A percentile compares a stretch with the other conserved stretches of the same genome.
Conservation (phyloP, 2,113 vertebrate genomes). For the Gulo gulo region DNA sequence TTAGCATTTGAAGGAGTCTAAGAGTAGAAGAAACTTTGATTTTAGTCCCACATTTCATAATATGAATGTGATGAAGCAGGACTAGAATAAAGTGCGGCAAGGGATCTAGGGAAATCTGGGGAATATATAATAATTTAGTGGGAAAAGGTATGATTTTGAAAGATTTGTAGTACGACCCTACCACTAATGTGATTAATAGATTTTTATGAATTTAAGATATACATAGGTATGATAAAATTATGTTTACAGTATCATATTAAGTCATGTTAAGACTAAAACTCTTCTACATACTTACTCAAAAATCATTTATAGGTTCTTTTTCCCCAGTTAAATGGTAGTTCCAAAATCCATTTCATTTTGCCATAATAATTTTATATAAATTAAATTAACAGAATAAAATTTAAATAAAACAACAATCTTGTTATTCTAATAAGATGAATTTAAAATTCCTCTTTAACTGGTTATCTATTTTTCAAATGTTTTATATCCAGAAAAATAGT, state of each 20-base stretch:
- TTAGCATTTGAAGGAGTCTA: background rate
- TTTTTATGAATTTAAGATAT: constrained; percentile 25
- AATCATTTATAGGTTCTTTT: background rate
- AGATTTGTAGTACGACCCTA: background rate
- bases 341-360: background rate
- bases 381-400: background rate
- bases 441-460: background rate
- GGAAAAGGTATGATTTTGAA: background rate
- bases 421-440: background rate
- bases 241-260: background rate
- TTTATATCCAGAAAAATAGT: background rate
- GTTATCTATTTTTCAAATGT: background rate
- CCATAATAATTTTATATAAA: background rate
- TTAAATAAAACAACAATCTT: background rate
- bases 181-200: background rate
- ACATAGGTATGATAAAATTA: background rate
- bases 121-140: background rate
- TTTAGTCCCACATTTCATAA: background rate
- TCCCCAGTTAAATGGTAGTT: background rate
- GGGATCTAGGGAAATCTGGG: background rate
- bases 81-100: background rate
- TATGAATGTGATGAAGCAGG: background rate
- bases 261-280: constrained; percentile 11
- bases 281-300: background rate
- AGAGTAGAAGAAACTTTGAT: background rate